A percentile compares a stretch with the other conserved stretches of the same genome.
Evolutionary conservation across 1,140 invertebrate genomes (phyloP).

Genomic region (Drosophila tropicalis): DNA sequence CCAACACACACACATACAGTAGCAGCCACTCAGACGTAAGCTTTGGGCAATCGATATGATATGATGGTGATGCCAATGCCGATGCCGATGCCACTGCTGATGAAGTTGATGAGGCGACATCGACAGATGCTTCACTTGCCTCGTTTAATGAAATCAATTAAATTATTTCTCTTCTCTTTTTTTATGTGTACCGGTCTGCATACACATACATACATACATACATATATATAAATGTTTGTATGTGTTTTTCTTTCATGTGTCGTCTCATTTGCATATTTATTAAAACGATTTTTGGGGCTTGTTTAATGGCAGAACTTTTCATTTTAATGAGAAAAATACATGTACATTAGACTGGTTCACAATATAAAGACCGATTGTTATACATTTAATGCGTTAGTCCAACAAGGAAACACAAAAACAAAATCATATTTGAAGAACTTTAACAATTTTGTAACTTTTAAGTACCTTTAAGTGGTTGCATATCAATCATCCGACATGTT

Average conservation of each 20-base stretch:
- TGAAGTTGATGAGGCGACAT: constrained; percentile 45
- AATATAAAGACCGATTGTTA: no score
- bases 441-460: neutral
- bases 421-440: neutral
- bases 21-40: constrained; percentile 32
- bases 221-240: neutral
- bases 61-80: constrained; percentile 15
- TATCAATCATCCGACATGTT: neutral
- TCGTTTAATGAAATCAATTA: constrained; percentile 74
- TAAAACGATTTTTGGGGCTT: constrained; percentile 43
- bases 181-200: constrained; percentile 7
- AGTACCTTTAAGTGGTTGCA: neutral
- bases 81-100: constrained; percentile 18
- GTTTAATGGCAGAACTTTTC: constrained; percentile 28
- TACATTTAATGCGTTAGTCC: no score
- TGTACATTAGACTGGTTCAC: neutral
- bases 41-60: constrained; percentile 67
- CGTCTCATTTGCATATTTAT: constrained; percentile 59
- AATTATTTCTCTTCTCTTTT: constrained; percentile 70
- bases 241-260: constrained; percentile 7
- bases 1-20: constrained; percentile 15
- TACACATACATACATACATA: no score
- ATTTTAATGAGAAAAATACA: constrained; percentile 11
- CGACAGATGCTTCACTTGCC: constrained; percentile 54
- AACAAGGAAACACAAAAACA: no score